Percentiles rank a stretch among this genome's conserved stretches.
phyloP scores from a whole-genome alignment of 2,113 vertebrate species.

The Proterorhinus semilunaris region DNA sequence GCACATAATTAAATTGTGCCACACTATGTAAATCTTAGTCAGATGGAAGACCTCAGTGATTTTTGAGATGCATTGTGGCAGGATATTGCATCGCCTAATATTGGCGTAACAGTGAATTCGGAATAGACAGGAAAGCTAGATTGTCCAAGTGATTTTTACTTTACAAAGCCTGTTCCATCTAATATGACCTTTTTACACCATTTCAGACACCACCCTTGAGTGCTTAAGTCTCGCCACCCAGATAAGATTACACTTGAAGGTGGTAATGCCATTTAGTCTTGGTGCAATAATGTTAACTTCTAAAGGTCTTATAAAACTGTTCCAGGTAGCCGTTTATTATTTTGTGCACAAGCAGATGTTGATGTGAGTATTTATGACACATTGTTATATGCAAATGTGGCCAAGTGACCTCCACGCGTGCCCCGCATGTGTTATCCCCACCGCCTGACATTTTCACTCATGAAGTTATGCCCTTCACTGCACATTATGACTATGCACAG shows the following conservation, averaged over 20 bases:
- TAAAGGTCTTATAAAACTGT: neutral
- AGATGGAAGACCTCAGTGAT: too few relatives aligned
- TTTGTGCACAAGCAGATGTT: constrained; percentile 21
- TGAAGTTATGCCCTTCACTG: constrained; percentile 57
- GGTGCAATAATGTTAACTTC: neutral
- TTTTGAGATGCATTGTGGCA: too few relatives aligned
- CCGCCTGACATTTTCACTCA: constrained; percentile 60
- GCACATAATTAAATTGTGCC: too few relatives aligned
- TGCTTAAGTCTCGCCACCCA: neutral
- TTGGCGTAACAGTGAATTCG: too few relatives aligned
- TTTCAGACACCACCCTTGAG: neutral
- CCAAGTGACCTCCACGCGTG: constrained; percentile 46
- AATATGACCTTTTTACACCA: neutral
- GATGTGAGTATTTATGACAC: constrained; percentile 51
- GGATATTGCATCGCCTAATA: too few relatives aligned
- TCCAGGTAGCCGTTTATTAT: neutral
- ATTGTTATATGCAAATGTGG: constrained; percentile 48
- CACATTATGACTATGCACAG: constrained; percentile 48
- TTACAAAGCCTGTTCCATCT: neutral
- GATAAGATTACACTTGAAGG: neutral
- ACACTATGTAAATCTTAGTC: too few relatives aligned
- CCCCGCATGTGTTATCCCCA: constrained; percentile 33
- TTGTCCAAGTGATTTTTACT: neutral
- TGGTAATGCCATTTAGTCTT: neutral
- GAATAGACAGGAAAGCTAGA: neutral